Evolutionary conservation across 1,140 invertebrate genomes (phyloP).

Genomic region (Solenopsis fugax): DNA sequence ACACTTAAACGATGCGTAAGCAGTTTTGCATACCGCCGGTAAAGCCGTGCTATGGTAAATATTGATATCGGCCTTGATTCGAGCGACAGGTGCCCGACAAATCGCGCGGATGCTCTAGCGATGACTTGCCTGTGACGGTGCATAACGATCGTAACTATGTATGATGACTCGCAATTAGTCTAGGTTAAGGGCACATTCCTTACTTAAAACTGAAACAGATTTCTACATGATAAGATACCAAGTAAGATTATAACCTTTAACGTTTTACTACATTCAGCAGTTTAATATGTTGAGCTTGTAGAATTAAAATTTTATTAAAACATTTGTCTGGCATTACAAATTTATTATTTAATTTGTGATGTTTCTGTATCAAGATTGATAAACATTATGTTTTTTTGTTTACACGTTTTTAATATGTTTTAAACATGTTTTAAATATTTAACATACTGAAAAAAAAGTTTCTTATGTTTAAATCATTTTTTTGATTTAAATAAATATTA

Average conservation of each 20-base stretch:
- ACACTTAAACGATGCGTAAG: conserved; percentile 47
- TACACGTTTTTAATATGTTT: too few species aligned
- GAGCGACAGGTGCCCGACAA: conserved; percentile 24
- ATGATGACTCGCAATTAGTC: conserved; percentile 2
- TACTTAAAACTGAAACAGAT: neutral
- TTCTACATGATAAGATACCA: neutral
- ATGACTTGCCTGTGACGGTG: conserved; percentile 16
- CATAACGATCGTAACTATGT: conserved; percentile 37
- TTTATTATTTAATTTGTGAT: conserved; percentile 3
- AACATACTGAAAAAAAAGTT: too few species aligned
- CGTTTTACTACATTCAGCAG: neutral
- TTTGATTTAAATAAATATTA: too few species aligned
- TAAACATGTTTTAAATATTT: too few species aligned
- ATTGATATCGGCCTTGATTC: conserved; percentile 38
- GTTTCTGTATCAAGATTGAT: too few species aligned
- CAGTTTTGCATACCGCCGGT: conserved; percentile 61
- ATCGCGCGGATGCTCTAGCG: conserved; percentile 18
- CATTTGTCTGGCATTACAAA: neutral
- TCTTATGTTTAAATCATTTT: too few species aligned
- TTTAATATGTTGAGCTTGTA: neutral
- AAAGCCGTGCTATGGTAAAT: conserved; percentile 52
- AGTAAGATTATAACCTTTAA: neutral
- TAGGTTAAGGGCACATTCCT: neutral
- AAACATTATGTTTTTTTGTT: too few species aligned
- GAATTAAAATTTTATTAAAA: neutral